Percentiles rank a stretch among this genome's conserved stretches.
Conservation (phyloP, 2,113 vertebrate species). For the Numenius arquata region DNA sequence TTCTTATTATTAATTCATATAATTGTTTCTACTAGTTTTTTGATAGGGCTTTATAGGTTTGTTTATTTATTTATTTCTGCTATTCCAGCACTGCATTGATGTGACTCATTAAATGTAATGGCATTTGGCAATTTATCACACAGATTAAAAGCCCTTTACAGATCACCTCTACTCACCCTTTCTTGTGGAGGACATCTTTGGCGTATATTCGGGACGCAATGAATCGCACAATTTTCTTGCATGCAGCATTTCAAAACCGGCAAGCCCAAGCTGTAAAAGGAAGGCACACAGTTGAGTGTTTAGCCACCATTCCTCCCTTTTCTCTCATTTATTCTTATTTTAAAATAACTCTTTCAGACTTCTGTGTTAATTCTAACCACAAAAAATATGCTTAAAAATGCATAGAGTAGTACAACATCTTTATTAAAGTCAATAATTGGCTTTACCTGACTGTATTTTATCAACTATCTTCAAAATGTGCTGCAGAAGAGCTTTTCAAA, state of each 20-base stretch:
- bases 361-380: background rate
- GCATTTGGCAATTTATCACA: slow-evolving; percentile 72
- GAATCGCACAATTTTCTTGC: slow-evolving; percentile 31
- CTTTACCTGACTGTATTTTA: slow-evolving; percentile 59
- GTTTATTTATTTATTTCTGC: slow-evolving; percentile 71
- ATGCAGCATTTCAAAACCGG: background rate
- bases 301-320: background rate
- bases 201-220: slow-evolving; percentile 13
- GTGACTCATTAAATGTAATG: slow-evolving; percentile 74
- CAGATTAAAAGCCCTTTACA: slow-evolving; percentile 67
- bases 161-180: slow-evolving; percentile 69
- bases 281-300: background rate
- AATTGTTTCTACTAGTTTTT: slow-evolving; percentile 67
- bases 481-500: slow-evolving; percentile 61
- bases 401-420: background rate
- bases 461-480: slow-evolving; percentile 24
- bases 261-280: background rate
- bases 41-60: slow-evolving; percentile 60
- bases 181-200: slow-evolving; percentile 44
- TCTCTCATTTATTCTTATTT: background rate
- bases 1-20: slow-evolving; percentile 73
- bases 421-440: slow-evolving; percentile 32
- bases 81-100: slow-evolving; percentile 61
- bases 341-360: background rate
- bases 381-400: slow-evolving; percentile 28